Evolutionary conservation across 92 coral and sea anemone species (phyloP), one percentile per base, ranked within the genome.

Genomic region (Chrysogorgia sp.): DNA sequence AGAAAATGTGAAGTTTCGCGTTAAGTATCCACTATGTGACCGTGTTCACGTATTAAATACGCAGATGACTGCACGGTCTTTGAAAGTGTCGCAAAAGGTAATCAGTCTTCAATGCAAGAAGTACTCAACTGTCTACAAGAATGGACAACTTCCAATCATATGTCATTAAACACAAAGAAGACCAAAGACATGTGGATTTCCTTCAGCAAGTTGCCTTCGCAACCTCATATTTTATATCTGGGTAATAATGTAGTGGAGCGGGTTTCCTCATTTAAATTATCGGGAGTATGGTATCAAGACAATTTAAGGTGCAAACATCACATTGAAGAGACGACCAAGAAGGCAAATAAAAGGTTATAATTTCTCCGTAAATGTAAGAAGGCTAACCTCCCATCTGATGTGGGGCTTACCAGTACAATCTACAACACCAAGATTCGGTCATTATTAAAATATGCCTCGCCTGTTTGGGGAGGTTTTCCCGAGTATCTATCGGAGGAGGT

Each of bases 321-420:
- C 15, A 56, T 81, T 17, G 71, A 81, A 32, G 22, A 81, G 43
- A 81, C 60, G 15, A 58, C 55, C 14, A 74, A 82, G 62, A 82
- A 74, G 12, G 82, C 60, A 5, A 53, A 17, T n/a, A 53, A 53
- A n/a, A 53, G 60, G n/a, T 0, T 74, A 9, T 72, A 58, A 22
- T 57, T 19, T 65, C 72, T 65, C 17, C 26, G 52, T 23, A 45
- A 65, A 0, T 31, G 72, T 31, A 41, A 30, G 9, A 70, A 70
- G 24, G 61, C 63, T 14, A 35, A 70, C 50, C 33, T 40, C 37
- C 76, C 76, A 70, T 32, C 76, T 24, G 76, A 70, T 40, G 35
- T 70, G 58, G 76, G 76, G n/a, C n/a, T n/a, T n/a, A n/a, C n/a
- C 76, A 70, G 58, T 70, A 70, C 76, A 70, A 58, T 82, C 19